phyloP scores from a whole-genome alignment of 2,888 invertebrate genomes.

The Noctua janthe region DNA sequence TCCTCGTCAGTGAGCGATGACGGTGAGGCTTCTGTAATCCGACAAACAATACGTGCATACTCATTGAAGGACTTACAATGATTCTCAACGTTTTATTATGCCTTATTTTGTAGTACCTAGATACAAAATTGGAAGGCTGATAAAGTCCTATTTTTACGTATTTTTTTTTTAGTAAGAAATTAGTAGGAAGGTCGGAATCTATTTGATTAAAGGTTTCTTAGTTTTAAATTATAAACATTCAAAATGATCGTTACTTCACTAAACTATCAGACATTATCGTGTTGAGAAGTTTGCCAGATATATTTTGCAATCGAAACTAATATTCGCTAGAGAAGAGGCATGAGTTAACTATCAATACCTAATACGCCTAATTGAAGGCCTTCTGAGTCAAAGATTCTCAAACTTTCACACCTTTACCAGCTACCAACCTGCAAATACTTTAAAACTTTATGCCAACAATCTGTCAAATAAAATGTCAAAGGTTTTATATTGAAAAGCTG shows the following conservation, averaged over 20 bases:
- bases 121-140: not conserved
- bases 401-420: slow-evolving; percentile 11
- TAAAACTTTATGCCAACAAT: not conserved
- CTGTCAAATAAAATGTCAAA: not conserved
- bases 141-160: not conserved
- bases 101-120: slow-evolving; percentile 1
- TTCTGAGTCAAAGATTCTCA: slow-evolving; percentile 20
- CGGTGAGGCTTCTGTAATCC: slow-evolving; percentile 34
- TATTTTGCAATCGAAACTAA: slow-evolving; percentile 12
- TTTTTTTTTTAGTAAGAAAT: no score
- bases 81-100: slow-evolving; percentile 42
- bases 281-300: not conserved
- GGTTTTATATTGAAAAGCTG: not conserved
- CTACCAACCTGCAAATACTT: not conserved
- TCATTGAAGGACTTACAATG: slow-evolving; percentile 37
- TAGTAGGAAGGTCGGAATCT: no score
- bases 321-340: slow-evolving; percentile 9
- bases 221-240: not conserved
- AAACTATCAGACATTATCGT: not conserved
- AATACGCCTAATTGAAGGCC: slow-evolving; percentile 29
- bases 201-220: not conserved
- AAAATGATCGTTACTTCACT: not conserved
- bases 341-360: slow-evolving; percentile 40
- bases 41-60: slow-evolving; percentile 49
- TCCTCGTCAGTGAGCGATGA: slow-evolving; percentile 40